Evolutionary conservation across 2,888 invertebrate species (phyloP).

Genomic region (Celastrina argiolus): DNA sequence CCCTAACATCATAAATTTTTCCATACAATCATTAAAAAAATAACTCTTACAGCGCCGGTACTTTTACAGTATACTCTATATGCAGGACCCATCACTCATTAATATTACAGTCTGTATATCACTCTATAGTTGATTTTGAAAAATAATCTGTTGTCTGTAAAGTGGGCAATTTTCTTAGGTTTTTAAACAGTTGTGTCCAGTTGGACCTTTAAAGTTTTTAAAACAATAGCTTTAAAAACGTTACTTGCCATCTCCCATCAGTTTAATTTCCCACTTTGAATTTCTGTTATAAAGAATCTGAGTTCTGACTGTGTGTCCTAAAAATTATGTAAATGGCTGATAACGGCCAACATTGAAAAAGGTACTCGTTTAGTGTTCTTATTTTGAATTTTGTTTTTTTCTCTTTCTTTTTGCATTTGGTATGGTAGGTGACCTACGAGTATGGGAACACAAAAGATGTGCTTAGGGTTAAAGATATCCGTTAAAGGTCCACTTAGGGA

Average conservation of each 20-base stretch:
- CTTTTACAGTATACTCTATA: too few species aligned
- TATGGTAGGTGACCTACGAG: background rate
- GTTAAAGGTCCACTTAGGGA: constrained; percentile 33
- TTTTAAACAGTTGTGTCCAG: too few species aligned
- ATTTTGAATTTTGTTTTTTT: background rate
- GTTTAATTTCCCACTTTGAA: background rate
- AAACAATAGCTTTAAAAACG: too few species aligned
- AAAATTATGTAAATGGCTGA: background rate
- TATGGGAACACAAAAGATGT: background rate
- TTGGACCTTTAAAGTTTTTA: too few species aligned
- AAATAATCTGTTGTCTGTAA: too few species aligned
- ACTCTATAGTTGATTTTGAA: too few species aligned
- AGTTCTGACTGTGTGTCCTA: background rate
- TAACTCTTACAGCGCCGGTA: too few species aligned
- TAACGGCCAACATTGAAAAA: background rate
- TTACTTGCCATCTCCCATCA: background rate
- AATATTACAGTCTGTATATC: too few species aligned
- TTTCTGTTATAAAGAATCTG: background rate
- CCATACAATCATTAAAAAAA: too few species aligned
- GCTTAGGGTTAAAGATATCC: constrained; percentile 14
- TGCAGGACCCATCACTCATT: too few species aligned
- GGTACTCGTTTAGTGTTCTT: background rate
- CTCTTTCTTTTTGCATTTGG: background rate
- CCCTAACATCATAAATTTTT: too few species aligned
- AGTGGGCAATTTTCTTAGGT: too few species aligned